Conservation (phyloP, 2,888 invertebrate species). For the Alcis repandata region DNA sequence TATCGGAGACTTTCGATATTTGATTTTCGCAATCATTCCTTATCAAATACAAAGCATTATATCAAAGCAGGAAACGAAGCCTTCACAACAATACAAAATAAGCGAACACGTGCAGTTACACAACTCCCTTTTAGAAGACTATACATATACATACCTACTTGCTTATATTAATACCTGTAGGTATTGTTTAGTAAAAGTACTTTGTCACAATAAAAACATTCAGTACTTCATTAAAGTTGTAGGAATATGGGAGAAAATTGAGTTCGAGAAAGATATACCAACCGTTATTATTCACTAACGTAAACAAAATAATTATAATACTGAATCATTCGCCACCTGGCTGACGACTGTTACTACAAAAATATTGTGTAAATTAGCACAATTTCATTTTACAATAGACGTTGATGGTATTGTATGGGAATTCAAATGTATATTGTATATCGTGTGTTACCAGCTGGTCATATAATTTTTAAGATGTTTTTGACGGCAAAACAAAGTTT, state of each 20-base stretch:
- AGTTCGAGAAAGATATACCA: not conserved
- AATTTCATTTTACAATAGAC: not conserved
- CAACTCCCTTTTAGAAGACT: slow-evolving; percentile 22
- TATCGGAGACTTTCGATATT: not conserved
- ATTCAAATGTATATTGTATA: not conserved
- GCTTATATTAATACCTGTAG: not conserved
- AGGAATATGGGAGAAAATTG: not conserved
- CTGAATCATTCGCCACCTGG: slow-evolving; percentile 27
- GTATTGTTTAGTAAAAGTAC: not conserved
- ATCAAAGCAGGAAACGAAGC: slow-evolving; percentile 29
- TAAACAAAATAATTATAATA: slow-evolving; percentile 3
- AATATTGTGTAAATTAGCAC: slow-evolving; percentile 2
- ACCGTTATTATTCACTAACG: slow-evolving; percentile 9
- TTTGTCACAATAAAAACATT: slow-evolving; percentile 1
- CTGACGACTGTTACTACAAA: not conserved
- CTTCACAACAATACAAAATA: slow-evolving; percentile 34
- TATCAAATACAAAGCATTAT: slow-evolving; percentile 5
- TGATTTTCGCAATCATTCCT: slow-evolving; percentile 1
- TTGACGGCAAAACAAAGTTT: not conserved
- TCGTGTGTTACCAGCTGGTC: not conserved
- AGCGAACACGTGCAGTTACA: slow-evolving; percentile 39
- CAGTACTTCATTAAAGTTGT: not conserved
- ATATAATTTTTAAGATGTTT: not conserved
- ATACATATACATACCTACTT: not conserved
- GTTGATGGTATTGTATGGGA: not conserved